phyloP scores from a whole-genome alignment of 2,113 vertebrate genomes.

The Neogobius melanostomus region DNA sequence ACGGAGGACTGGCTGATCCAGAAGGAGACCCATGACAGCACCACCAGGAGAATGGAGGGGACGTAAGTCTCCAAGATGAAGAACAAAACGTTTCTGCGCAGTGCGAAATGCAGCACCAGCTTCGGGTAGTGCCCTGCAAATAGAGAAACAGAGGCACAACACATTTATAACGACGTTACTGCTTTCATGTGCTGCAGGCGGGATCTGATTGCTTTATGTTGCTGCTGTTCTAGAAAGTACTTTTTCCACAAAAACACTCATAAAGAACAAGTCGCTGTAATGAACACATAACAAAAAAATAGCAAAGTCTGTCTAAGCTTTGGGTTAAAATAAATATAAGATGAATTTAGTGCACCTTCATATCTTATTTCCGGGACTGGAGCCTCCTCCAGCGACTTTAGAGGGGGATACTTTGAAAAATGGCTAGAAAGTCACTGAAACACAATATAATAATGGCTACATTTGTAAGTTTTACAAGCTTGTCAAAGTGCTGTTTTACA shows the following conservation, averaged over 20 bases:
- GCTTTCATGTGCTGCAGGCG: background rate
- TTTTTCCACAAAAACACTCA: no score
- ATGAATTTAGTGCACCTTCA: no score
- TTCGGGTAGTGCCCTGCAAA: slow-evolving; percentile 85
- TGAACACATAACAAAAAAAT: background rate
- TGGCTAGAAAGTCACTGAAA: no score
- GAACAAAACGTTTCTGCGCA: slow-evolving; percentile 87
- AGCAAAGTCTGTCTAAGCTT: background rate
- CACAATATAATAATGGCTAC: no score
- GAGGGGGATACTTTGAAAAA: no score
- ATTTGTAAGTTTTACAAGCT: no score
- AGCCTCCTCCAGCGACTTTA: no score
- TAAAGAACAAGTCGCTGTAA: background rate
- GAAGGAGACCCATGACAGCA: slow-evolving; percentile 90
- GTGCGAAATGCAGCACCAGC: slow-evolving; percentile 86
- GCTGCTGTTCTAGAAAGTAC: no score
- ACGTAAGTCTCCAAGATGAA: slow-evolving; percentile 91
- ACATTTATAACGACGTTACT: background rate
- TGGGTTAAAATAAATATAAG: background rate
- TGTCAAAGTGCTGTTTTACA: no score
- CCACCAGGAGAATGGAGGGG: slow-evolving; percentile 86
- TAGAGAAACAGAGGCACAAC: slow-evolving; percentile 2
- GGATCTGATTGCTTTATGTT: background rate
- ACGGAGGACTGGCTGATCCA: slow-evolving; percentile 93
- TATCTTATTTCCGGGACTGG: no score